Base-by-base conservation (phyloP, 1,140 invertebrate genomes). In the Zaprionus kolodkinae region DNA sequence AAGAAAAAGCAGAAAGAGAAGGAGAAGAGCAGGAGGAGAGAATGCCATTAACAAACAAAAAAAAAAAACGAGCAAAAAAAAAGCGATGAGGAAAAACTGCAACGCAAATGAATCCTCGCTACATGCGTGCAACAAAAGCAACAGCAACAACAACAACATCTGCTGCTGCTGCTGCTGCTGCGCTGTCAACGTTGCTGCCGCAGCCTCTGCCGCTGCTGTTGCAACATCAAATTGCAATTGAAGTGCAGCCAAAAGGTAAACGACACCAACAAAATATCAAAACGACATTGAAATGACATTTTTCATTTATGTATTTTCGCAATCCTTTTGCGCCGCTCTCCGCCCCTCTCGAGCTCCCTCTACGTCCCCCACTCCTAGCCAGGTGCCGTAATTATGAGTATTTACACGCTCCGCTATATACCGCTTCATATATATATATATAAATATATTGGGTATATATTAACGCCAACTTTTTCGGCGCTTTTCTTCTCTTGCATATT, bases 241-340 rank as follows among this genome's bases (percentile, higher is more conserved):
- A 87, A 87, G 83, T 87, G 83, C 83, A 88, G 80, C 83, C 83
- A 89, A 88, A 88, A 88, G 85, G 85, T 88, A 88, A 88, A 88
- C 85, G 85, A 88, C 85, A 89, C 85, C 81, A 89, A 85, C 84
- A 78, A 72, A 87, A 89, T 76, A 81, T 78, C 78, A 75, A 80
- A 88, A 81, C 84, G 84, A 88, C 84, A 88, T 89, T 89, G 85
- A 89, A 89, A 89, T 89, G 85, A 89, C 85, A 89, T 89, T 89
- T 89, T 89, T 89, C 84, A 88, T 88, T 87, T 80, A 78, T 21
- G 21, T 21, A 21, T 81, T 84, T 88, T 78, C 68, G 48, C 52
- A 66, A 72, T 59, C 54, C 52, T 59, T 45, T 45, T 45, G 40
- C 40, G 40, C n/a, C 40, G 13, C 65, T 65, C 40, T 43, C 48